Evolutionary conservation across 2,888 invertebrate species (phyloP), one percentile per base, ranked within the genome.

Genomic region (Tachystola acroxantha): DNA sequence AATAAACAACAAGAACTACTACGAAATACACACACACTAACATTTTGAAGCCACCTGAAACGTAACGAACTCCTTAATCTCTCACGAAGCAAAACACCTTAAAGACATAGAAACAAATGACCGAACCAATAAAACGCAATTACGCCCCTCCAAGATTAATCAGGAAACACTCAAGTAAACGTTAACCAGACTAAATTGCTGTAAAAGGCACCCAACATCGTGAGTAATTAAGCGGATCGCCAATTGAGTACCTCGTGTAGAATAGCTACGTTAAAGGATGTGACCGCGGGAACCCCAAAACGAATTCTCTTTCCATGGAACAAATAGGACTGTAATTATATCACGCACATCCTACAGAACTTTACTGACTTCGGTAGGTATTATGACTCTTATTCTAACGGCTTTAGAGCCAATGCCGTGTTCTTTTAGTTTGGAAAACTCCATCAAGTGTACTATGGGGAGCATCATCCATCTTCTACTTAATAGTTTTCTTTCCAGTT

Each of bases 141-240:
- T 73, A 71, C 60, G 59, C 47, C 61, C 68, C 58, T 46, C 42
- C 57, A 63, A n/a, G 68, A 76, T 77, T 76, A 76, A 77, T 77
- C 72, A 72, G 60, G 61, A 57, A 59, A 56, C 64, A 62, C 61
- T 66, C 57, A 61, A 59, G 63, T 42, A 60, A 61, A 58, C 68
- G 61, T 64, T 66, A 71, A 69, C 66, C 53, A 58, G 57, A 53
- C 59, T 56, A 67, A 70, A 70, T 68, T 71, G 55, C 64, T 66
- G 61, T 51, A 54, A 64, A 62, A 66, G 64, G 64, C 61, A 57
- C 56, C 54, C 59, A 50, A 56, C 53, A 56, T 53, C 52, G 57
- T 56, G 54, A 67, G 67, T 63, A 64, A 74, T 75, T 72, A 66
- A 57, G 53, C 57, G 57, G 62, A 72, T 64, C 56, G 56, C 54